These are phyloP conservation scores for Oceanodroma leucorhoa DNA, from an alignment of 2,797 vertebrate species.

Conservation along the genomic window DNA sequence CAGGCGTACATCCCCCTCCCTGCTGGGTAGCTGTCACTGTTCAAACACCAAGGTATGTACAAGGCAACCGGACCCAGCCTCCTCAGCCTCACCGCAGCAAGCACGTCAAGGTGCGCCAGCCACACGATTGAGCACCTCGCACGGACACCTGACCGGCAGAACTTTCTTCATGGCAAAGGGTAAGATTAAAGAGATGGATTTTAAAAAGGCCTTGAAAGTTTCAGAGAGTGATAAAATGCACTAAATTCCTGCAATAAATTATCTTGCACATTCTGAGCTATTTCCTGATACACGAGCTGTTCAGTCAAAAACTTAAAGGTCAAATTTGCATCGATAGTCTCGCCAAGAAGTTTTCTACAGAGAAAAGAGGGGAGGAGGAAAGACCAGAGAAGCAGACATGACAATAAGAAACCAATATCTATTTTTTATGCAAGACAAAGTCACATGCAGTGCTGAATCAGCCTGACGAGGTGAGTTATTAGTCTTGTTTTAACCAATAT, in stretches of 20 bases:
- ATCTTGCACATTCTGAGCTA: conserved; percentile 24
- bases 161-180: neutral
- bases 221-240: neutral
- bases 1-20: neutral
- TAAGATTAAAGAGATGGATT: neutral
- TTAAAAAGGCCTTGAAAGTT: neutral
- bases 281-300: conserved; percentile 46
- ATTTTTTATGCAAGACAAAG: neutral
- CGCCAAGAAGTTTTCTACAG: conserved; percentile 21
- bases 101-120: neutral
- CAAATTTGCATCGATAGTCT: conserved; percentile 57
- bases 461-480: neutral
- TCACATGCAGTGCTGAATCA: neutral
- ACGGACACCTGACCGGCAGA: fast-evolving
- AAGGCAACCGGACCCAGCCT: neutral
- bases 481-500: neutral
- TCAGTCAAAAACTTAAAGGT: conserved; percentile 60
- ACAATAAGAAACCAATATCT: neutral
- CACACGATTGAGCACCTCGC: fast-evolving
- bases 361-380: neutral
- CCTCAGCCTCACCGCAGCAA: neutral
- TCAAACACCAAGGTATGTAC: neutral
- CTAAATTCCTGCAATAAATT: conserved; percentile 41
- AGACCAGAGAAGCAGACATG: neutral
- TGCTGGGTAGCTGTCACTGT: neutral